phyloP scores from a whole-genome alignment of 2,888 invertebrate genomes.

The Pelosia muscerda region DNA sequence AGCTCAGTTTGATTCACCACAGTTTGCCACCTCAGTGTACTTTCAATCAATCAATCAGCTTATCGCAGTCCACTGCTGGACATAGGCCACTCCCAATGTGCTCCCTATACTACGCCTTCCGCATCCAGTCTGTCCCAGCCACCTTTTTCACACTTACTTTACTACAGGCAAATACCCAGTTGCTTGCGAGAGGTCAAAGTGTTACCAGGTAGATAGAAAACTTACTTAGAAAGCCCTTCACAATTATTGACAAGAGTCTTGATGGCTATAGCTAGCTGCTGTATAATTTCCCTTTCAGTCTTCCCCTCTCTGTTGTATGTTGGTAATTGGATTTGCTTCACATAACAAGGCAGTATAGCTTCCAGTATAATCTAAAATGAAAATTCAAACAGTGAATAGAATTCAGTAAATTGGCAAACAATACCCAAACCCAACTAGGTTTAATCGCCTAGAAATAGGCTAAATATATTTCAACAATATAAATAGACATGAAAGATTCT shows the following conservation, averaged over 20 bases:
- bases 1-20: too few relatives aligned
- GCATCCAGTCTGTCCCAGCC: too few relatives aligned
- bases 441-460: neutral
- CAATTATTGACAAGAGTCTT: conserved; percentile 98
- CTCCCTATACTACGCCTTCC: too few relatives aligned
- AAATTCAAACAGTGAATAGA: neutral
- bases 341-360: conserved; percentile 98
- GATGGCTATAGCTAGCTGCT: conserved; percentile 97
- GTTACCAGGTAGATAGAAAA: neutral
- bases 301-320: conserved; percentile 96
- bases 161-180: too few relatives aligned
- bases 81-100: too few relatives aligned
- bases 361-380: conserved; percentile 94
- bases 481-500: conserved; percentile 51
- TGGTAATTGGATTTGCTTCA: conserved; percentile 96
- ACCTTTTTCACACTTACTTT: too few relatives aligned
- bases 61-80: too few relatives aligned
- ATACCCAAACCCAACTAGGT: too few relatives aligned
- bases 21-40: too few relatives aligned
- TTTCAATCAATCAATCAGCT: too few relatives aligned
- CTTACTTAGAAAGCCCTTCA: conserved; percentile 97
- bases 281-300: conserved; percentile 97
- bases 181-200: too few relatives aligned
- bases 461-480: neutral
- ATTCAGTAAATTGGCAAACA: neutral